Percentiles rank a stretch among this genome's conserved stretches.
Conservation (phyloP, 2,888 invertebrate species). For the Dasysyrphus tricinctus region DNA sequence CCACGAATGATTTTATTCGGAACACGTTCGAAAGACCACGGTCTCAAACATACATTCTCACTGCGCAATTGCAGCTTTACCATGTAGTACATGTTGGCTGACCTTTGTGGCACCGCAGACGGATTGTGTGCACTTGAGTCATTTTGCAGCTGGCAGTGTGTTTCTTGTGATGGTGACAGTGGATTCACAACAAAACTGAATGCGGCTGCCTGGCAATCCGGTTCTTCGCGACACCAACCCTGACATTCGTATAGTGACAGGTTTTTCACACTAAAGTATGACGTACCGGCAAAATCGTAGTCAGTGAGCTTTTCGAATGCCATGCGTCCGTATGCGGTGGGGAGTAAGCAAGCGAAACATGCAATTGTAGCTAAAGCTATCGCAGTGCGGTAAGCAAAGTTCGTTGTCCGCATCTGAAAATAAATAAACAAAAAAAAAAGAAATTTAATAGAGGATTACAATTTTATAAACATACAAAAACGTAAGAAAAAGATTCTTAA, state of each 20-base stretch:
- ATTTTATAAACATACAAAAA: not conserved
- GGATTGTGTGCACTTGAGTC: conserved; percentile 96
- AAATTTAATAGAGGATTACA: not conserved
- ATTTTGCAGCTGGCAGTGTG: conserved; percentile 95
- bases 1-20: conserved; percentile 96
- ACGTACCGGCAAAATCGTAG: conserved; percentile 94
- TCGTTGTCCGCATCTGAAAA: conserved; percentile 66
- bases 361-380: conserved; percentile 66
- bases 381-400: conserved; percentile 58
- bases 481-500: not conserved
- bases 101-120: conserved; percentile 91
- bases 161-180: conserved; percentile 95
- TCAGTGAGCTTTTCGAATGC: conserved; percentile 97
- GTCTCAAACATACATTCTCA: conserved; percentile 95
- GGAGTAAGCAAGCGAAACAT: conserved; percentile 76
- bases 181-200: conserved; percentile 97
- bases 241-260: conserved; percentile 96
- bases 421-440: conserved; percentile 15
- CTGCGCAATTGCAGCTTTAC: conserved; percentile 93
- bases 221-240: conserved; percentile 96
- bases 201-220: conserved; percentile 95
- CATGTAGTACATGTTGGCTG: conserved; percentile 97
- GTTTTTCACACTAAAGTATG: conserved; percentile 96
- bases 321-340: conserved; percentile 87
- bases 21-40: conserved; percentile 96